Evolutionary conservation across 2,888 invertebrate species (phyloP).

Genomic region (Heteromyza rotundicornis): DNA sequence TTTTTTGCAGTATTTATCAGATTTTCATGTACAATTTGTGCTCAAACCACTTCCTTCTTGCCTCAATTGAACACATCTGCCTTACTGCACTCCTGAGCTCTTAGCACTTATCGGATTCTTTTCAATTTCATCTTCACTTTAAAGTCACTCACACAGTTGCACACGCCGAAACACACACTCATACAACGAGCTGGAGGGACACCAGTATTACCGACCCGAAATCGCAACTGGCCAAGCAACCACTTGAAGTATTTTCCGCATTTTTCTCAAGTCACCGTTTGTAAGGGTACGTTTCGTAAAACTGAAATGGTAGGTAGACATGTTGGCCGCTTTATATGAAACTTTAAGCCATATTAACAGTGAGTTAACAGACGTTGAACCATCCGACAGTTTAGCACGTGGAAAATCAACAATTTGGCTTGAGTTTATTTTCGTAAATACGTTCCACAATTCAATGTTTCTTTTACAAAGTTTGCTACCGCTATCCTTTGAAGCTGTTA

Average conservation of each 20-base stretch:
- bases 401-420: background rate
- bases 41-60: background rate
- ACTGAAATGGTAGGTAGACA: slow-evolving; percentile 14
- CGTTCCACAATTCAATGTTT: background rate
- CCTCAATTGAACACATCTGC: background rate
- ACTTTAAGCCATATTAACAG: background rate
- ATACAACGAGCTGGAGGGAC: background rate
- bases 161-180: background rate
- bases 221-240: background rate
- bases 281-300: slow-evolving; percentile 12
- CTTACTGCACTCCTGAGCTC: background rate
- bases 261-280: background rate
- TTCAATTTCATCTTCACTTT: background rate
- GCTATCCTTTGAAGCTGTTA: background rate
- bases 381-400: background rate
- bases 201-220: no score
- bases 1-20: no score
- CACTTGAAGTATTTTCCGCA: background rate
- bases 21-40: no score
- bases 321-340: slow-evolving; percentile 13
- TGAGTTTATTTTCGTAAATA: background rate
- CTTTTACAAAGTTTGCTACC: background rate
- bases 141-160: background rate
- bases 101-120: background rate
- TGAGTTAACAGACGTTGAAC: background rate